Conservation (phyloP, 1,140 invertebrate genomes). For the Tachypleus tridentatus region DNA sequence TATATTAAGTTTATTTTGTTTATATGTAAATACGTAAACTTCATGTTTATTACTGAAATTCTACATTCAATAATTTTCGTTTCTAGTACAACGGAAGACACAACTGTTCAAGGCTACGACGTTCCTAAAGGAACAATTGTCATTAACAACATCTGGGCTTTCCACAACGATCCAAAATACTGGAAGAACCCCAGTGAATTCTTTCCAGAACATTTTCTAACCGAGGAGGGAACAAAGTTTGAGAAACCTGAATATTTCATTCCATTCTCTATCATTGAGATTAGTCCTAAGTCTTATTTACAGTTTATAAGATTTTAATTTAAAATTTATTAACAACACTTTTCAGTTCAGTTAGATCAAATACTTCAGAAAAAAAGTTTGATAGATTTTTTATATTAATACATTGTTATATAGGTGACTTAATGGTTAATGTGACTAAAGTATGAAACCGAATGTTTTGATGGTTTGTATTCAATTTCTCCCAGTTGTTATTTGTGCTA, state of each 20-base stretch:
- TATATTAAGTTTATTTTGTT: too few species aligned
- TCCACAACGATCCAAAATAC: constrained; percentile 19
- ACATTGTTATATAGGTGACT: too few species aligned
- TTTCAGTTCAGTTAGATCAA: background rate
- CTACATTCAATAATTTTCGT: background rate
- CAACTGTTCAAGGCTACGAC: constrained; percentile 25
- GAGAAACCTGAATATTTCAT: constrained; percentile 21
- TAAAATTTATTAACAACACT: background rate
- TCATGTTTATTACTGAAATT: too few species aligned
- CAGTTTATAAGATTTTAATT: background rate
- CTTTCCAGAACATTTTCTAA: constrained; percentile 18
- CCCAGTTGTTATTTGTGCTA: too few species aligned
- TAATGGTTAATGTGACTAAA: too few species aligned
- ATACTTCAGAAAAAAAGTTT: too few species aligned
- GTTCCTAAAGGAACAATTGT: constrained; percentile 61
- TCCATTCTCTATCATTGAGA: constrained; percentile 20
- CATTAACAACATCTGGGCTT: constrained; percentile 52
- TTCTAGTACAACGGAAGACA: constrained; percentile 30
- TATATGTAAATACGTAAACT: too few species aligned
- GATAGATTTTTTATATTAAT: too few species aligned
- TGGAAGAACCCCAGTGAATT: constrained; percentile 20
- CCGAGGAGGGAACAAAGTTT: constrained; percentile 11
- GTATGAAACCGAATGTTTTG: too few species aligned
- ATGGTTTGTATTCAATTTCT: too few species aligned
- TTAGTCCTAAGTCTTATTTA: too few species aligned